These are phyloP conservation scores for Rhinolophus ferrumequinum DNA, from an alignment of 2,113 vertebrate genomes.

Conservation along the genomic window DNA sequence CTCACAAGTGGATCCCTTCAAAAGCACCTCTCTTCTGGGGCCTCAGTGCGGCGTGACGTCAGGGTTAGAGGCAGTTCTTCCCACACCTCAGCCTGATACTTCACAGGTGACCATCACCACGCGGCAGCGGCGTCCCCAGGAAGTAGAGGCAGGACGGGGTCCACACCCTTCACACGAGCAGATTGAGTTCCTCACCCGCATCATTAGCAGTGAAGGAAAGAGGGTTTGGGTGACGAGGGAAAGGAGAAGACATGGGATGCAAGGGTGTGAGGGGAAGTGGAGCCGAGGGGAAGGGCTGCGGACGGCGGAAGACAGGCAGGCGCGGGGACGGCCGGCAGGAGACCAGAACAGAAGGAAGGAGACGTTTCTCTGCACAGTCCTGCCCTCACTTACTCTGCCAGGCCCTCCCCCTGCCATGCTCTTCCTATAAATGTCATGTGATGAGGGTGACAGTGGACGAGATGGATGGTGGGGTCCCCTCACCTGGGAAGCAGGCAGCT, in stretches of 20 bases:
- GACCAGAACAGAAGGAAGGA: not conserved
- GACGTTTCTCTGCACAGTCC: accelerated
- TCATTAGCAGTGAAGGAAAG: not conserved
- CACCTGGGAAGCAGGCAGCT: not conserved
- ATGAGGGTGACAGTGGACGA: not conserved
- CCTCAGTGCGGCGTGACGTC: not conserved
- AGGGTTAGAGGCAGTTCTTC: not conserved
- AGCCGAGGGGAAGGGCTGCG: too few species aligned
- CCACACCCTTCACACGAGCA: accelerated
- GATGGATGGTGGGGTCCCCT: not conserved
- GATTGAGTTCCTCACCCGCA: not conserved
- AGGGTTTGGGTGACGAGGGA: not conserved
- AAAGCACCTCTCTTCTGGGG: not conserved
- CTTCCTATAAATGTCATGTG: accelerated
- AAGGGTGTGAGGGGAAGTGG: not conserved
- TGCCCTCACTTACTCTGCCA: not conserved
- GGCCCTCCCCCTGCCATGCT: accelerated
- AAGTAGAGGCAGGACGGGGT: not conserved
- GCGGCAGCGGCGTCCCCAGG: not conserved
- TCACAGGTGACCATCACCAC: accelerated
- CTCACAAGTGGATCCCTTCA: not conserved
- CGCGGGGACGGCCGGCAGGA: not conserved
- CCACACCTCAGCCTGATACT: not conserved
- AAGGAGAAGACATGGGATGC: not conserved
- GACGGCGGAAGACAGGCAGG: accelerated